Evolutionary conservation across 2,113 vertebrate species (phyloP).

Genomic region (Calonectris borealis): DNA sequence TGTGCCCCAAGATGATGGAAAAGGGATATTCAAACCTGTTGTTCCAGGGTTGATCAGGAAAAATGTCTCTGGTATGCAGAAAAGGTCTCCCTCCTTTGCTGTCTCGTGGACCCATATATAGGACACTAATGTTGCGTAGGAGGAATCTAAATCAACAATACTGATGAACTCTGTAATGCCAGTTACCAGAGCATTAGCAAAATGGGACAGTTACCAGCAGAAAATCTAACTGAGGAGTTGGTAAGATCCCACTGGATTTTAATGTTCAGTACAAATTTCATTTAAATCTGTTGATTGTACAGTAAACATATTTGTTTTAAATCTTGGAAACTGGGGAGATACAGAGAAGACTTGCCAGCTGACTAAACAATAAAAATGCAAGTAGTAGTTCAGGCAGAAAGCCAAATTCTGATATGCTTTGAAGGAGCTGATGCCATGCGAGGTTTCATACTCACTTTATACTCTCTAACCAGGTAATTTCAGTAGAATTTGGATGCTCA

Average conservation of each 20-base stretch:
- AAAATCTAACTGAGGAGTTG: neutral
- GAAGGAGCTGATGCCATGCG: accelerated
- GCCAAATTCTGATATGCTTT: neutral
- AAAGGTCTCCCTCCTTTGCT: neutral
- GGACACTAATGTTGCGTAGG: neutral
- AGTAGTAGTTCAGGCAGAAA: neutral
- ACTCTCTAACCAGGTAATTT: neutral
- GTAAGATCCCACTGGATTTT: neutral
- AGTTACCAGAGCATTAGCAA: neutral
- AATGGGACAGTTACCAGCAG: neutral
- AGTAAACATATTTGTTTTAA: neutral
- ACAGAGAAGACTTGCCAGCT: neutral
- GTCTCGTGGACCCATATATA: neutral
- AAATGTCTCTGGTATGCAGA: neutral
- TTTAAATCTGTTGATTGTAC: neutral
- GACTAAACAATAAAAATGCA: neutral
- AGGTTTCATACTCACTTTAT: neutral
- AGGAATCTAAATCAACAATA: neutral
- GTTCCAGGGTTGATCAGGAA: neutral
- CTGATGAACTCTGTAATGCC: neutral
- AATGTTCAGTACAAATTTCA: neutral
- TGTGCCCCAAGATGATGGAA: neutral
- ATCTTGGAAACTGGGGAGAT: neutral
- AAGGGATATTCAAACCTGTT: neutral
- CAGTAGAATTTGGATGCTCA: neutral